These are phyloP conservation scores for Whitmania pigra DNA, from an alignment of 1,140 invertebrate species.

Conservation along the genomic window DNA sequence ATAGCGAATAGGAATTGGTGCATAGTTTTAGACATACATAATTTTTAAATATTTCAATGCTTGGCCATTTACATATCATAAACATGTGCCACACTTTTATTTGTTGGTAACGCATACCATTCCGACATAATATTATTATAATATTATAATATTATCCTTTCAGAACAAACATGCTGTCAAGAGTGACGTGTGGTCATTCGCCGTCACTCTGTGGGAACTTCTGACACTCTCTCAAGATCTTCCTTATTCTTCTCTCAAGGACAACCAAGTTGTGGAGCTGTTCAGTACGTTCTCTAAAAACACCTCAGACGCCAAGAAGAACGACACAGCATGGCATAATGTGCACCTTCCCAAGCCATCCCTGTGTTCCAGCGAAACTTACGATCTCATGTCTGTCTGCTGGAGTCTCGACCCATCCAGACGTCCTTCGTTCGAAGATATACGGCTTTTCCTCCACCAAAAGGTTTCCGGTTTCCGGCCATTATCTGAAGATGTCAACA, in stretches of 20 bases:
- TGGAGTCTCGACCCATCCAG: not conserved
- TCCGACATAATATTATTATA: too few relatives aligned
- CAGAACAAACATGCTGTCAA: conserved; percentile 66
- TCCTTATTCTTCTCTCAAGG: conserved; percentile 62
- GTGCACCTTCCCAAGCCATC: not conserved
- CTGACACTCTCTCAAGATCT: conserved; percentile 68
- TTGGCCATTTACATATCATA: too few relatives aligned
- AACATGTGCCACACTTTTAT: too few relatives aligned
- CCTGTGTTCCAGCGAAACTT: not conserved
- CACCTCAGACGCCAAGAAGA: conserved; percentile 28
- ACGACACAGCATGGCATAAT: not conserved
- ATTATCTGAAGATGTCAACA: too few relatives aligned
- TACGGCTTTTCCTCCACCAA: not conserved
- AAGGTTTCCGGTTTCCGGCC: conserved; percentile 2
- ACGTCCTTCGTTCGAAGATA: not conserved
- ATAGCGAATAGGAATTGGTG: too few relatives aligned
- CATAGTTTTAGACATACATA: too few relatives aligned
- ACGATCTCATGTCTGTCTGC: conserved; percentile 10
- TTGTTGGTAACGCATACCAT: too few relatives aligned
- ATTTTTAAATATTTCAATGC: too few relatives aligned
- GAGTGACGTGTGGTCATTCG: conserved; percentile 76
- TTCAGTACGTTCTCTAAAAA: conserved; percentile 34
- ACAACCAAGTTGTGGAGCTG: conserved; percentile 64
- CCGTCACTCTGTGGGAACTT: conserved; percentile 75
- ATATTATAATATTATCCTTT: not conserved